Conservation (phyloP, 2,113 vertebrate genomes). For the Seriola rivoliana region DNA sequence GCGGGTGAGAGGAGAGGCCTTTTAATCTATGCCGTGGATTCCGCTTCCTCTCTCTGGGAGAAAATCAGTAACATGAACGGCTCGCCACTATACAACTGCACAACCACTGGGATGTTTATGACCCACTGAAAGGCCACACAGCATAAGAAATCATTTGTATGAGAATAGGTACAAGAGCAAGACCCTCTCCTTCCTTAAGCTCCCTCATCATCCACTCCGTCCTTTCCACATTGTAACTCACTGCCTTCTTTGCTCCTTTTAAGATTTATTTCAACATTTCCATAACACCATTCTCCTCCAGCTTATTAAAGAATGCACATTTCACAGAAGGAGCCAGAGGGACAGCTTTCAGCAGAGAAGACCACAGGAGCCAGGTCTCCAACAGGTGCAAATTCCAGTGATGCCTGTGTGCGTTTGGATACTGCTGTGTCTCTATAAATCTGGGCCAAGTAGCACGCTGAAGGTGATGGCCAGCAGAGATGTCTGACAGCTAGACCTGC, state of each 20-base stretch:
- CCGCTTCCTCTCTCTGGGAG: slow-evolving; percentile 51
- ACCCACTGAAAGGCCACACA: slow-evolving; percentile 56
- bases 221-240: not conserved
- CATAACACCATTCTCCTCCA: not conserved
- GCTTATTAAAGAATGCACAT: slow-evolving; percentile 45
- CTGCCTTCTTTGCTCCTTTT: not conserved
- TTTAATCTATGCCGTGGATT: slow-evolving; percentile 74
- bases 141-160: slow-evolving; percentile 57
- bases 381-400: slow-evolving; percentile 87
- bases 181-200: slow-evolving; percentile 22
- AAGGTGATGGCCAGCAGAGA: slow-evolving; percentile 58
- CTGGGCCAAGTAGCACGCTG: slow-evolving; percentile 54
- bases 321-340: slow-evolving; percentile 28
- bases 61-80: slow-evolving; percentile 74
- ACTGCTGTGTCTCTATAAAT: slow-evolving; percentile 59
- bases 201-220: slow-evolving; percentile 38
- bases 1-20: slow-evolving; percentile 61
- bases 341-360: slow-evolving; percentile 49
- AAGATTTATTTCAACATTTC: slow-evolving; percentile 10
- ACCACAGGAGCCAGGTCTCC: slow-evolving; percentile 55
- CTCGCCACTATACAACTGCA: slow-evolving; percentile 60
- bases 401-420: slow-evolving; percentile 73
- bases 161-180: slow-evolving; percentile 53
- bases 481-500: slow-evolving; percentile 62
- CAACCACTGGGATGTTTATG: slow-evolving; percentile 66